Conservation (phyloP, 2,888 invertebrate genomes). For the Sipha maydis region DNA sequence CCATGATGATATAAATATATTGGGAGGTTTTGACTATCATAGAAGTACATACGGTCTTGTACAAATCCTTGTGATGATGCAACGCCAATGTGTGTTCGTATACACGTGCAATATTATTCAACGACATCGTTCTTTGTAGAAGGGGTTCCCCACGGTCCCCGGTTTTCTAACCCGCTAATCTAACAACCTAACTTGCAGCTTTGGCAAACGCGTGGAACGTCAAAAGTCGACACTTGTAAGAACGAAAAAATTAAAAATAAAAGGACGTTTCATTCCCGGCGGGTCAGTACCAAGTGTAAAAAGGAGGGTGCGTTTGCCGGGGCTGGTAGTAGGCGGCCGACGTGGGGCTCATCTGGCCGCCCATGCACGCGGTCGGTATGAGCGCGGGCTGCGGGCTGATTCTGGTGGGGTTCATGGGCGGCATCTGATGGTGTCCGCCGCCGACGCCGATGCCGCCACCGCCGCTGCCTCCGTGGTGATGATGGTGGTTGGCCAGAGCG, state of each 20-base stretch:
- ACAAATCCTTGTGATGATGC: too few species aligned
- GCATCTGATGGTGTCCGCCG: constrained; percentile 54
- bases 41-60: too few species aligned
- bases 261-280: background rate
- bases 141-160: too few species aligned
- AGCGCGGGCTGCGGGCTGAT: constrained; percentile 63
- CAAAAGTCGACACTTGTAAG: background rate
- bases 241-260: background rate
- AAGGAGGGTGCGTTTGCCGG: constrained; percentile 64
- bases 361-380: constrained; percentile 62
- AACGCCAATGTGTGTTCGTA: too few species aligned
- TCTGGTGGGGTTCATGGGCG: constrained; percentile 61
- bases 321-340: constrained; percentile 64
- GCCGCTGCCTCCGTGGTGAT: background rate
- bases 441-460: constrained; percentile 31
- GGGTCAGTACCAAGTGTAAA: constrained; percentile 65
- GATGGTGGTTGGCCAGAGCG: constrained; percentile 59
- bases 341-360: constrained; percentile 64
- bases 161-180: background rate
- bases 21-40: too few species aligned
- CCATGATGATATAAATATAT: too few species aligned
- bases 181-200: too few species aligned
- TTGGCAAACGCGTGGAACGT: background rate
- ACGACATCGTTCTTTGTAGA: too few species aligned
- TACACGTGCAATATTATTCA: too few species aligned